A percentile compares a stretch with the other conserved stretches of the same genome.
These are phyloP conservation scores for Menidia beryllina DNA, from an alignment of 2,113 vertebrate species.

Conservation along the genomic window DNA sequence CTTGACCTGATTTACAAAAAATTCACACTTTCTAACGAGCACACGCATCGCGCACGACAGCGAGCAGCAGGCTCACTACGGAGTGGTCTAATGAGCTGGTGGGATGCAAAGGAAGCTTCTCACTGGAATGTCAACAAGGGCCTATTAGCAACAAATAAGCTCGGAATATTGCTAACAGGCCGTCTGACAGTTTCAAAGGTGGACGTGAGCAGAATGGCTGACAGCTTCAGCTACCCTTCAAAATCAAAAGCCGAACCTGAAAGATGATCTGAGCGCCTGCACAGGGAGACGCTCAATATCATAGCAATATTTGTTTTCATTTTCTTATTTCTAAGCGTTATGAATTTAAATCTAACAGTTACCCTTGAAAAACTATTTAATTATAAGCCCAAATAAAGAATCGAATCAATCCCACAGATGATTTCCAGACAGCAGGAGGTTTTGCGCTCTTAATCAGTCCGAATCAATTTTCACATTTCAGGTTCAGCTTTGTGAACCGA, in stretches of 20 bases:
- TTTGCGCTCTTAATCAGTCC: background rate
- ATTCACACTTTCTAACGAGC: conserved; percentile 44
- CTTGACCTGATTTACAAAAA: conserved; percentile 44
- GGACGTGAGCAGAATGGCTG: conserved; percentile 69
- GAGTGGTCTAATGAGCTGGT: conserved; percentile 65
- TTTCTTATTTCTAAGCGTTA: too few species aligned
- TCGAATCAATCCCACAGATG: background rate
- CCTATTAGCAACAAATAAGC: conserved; percentile 72
- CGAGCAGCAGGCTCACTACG: conserved; percentile 28
- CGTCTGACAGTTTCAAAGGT: conserved; percentile 78
- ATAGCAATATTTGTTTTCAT: background rate
- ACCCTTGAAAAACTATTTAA: too few species aligned
- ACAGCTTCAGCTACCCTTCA: conserved; percentile 54
- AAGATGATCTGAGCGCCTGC: conserved; percentile 21
- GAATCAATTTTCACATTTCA: background rate
- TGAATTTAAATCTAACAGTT: too few species aligned
- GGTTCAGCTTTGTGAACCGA: background rate
- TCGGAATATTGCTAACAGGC: conserved; percentile 71
- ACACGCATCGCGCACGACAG: conserved; percentile 20
- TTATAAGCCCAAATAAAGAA: background rate
- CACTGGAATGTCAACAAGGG: conserved; percentile 77
- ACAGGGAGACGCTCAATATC: conserved; percentile 15
- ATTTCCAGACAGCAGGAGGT: background rate
- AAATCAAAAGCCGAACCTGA: conserved; percentile 44
- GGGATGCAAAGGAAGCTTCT: conserved; percentile 68